Base-by-base conservation (phyloP, 2,113 vertebrate species). In the Crotalus horridus region DNA sequence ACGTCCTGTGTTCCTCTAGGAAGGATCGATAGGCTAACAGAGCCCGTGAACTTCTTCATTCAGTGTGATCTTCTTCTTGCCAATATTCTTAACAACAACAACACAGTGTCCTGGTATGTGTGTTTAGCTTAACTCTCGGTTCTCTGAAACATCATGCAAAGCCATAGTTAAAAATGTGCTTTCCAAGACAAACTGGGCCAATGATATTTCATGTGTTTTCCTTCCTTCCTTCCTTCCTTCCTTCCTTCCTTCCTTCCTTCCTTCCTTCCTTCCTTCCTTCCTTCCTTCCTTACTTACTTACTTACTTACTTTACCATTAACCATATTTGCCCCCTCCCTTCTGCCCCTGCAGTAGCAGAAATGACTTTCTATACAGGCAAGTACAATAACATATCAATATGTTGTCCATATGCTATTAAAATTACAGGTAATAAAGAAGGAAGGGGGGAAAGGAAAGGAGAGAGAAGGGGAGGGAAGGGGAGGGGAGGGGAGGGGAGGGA, bases 1-100 rank as follows among this genome's bases (percentile, higher is more conserved):
- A 94, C 92, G 87, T 96, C 95, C 96, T 89, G 95, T 93, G 95
- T 96, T 94, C 91, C 94, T 95, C 92, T 92, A 93, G 96, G 95
- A 96, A 94, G 96, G 92, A 94, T 96, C 91, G 90, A 17, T 2
- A 4, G 0, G 0, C 93, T 96, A 93, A 93, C 94, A 94, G 94
- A 93, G 95, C 95, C 96, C 94, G 91, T 94, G 96, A 96, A 96
- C 94, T 93, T 86, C 88, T 0, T 1, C 24, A 92, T 94, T 93
- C 90, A 93, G 93, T 48, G 26, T 92, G 91, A 95, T 94, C 92
- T 94, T 96, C 95, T 81, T 87, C 94, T 93, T 94, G 48, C 0
- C 24, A 61, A 4, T 94, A 90, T 95, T 95, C 95, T 94, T 94
- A 95, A 95, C 20, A 95, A 96, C 85, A 17, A 39, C 33, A 81